A percentile compares a stretch with the other conserved stretches of the same genome.
Evolutionary conservation across 2,888 invertebrate genomes (phyloP).

Genomic region (Dioctria linearis): DNA sequence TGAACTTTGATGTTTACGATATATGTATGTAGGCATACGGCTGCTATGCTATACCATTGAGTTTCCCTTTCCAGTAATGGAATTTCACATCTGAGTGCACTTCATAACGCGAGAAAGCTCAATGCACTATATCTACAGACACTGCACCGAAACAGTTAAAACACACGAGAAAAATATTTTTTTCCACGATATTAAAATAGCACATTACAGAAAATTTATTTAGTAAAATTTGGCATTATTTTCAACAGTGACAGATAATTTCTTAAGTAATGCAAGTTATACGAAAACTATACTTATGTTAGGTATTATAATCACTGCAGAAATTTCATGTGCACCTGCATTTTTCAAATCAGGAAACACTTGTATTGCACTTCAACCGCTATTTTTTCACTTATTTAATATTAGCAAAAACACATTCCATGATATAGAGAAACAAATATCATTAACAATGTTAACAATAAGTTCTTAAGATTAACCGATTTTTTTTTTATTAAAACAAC

Average conservation of each 20-base stretch:
- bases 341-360: background rate
- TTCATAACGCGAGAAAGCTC: background rate
- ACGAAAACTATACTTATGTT: too few relatives aligned
- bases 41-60: background rate
- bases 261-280: too few relatives aligned
- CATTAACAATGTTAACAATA: background rate
- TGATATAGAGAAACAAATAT: too few relatives aligned
- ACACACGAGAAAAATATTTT: background rate
- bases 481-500: background rate
- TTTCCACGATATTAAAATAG: background rate
- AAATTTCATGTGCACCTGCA: background rate
- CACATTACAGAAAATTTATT: background rate
- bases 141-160: slow-evolving; percentile 26
- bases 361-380: background rate
- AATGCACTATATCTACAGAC: background rate
- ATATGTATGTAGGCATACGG: too few relatives aligned
- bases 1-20: background rate
- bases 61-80: background rate
- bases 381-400: too few relatives aligned
- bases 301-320: background rate
- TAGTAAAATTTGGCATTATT: slow-evolving; percentile 27
- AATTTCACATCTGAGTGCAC: slow-evolving; percentile 24
- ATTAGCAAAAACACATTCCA: background rate
- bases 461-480: background rate
- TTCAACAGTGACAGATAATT: background rate